Evolutionary conservation across 2,797 vertebrate genomes (phyloP).

Genomic region (Gymnodraco acuticeps): DNA sequence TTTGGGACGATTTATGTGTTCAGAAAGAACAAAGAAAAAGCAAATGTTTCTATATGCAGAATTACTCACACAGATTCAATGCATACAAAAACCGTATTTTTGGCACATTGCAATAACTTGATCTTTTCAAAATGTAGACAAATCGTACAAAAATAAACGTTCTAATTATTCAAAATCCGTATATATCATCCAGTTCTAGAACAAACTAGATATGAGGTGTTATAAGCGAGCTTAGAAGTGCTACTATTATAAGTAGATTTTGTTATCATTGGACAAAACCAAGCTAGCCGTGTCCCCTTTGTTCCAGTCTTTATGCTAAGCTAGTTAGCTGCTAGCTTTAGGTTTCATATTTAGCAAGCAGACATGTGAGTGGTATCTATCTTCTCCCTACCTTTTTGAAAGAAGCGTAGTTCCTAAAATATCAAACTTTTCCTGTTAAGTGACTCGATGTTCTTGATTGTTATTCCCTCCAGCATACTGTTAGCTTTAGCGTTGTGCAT

Average conservation of each 20-base stretch:
- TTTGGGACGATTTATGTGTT: too few species aligned
- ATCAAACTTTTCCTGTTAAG: constrained; percentile 7
- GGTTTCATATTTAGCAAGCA: not conserved
- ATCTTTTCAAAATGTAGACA: too few species aligned
- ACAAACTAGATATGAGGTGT: not conserved
- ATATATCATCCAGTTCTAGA: not conserved
- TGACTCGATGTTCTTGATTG: not conserved
- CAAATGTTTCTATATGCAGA: too few species aligned
- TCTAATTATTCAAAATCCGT: not conserved
- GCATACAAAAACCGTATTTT: too few species aligned
- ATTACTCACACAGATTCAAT: too few species aligned
- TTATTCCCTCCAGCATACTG: constrained; percentile 2
- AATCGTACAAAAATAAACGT: too few species aligned
- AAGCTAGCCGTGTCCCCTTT: too few species aligned
- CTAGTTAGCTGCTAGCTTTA: constrained; percentile 12
- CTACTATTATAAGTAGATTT: not conserved
- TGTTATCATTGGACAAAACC: not conserved
- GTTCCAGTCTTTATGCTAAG: not conserved
- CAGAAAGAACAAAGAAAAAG: too few species aligned
- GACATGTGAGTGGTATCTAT: not conserved
- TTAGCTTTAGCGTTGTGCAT: constrained; percentile 29
- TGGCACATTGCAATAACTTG: too few species aligned
- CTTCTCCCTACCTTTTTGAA: not conserved
- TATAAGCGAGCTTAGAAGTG: not conserved
- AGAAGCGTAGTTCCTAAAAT: constrained; percentile 9